Evolutionary conservation across 2,888 invertebrate genomes (phyloP), one percentile per base, ranked within the genome.

Genomic region (Ectobius pallidus): DNA sequence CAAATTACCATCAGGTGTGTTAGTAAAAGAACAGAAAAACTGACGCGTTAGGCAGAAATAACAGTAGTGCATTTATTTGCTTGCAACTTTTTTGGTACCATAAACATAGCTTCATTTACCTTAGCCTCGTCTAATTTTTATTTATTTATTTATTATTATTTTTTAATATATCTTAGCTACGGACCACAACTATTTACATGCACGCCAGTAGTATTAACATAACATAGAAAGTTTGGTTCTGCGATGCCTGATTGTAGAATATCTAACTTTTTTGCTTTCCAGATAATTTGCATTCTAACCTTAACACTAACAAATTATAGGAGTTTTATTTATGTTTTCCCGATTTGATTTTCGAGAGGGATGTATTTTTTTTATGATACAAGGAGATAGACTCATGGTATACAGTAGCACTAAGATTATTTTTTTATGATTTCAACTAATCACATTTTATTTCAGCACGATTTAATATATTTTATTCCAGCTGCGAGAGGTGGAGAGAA

Each of bases 1-100:
- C 55, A 55, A 22, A 55, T 55, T 55, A 6, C 55, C 22, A 55
- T 55, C 55, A 55, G 55, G 55, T 55, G 55, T 55, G 55, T 55
- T 55, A 49, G 49, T 20, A 20, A 9, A 49, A 20, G n/a, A n/a
- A 20, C 49, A 18, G 49, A 20, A 49, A 11, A 11, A 18, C 20
- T 49, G 49, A 49, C 27, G 55, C 27, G 55, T 22, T 55, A 55
- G 55, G 14, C 30, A 25, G 25, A 16, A 27, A 55, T 55, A 55
- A 55, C 55, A 7, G 1, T 55, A 55, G 27, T 25, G 46, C 46
- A 46, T 46, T n/a, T 46, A 7, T n/a, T 46, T 46, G 46, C 46
- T 46, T 46, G 46, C 46, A 46, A 46, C 46, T 46, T 46, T 11
- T 34, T 34, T 34, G 34, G 11, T 7, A 34, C 6, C 11, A 34